phyloP scores from a whole-genome alignment of 1,140 invertebrate species.

The Trissolcus basalis region DNA sequence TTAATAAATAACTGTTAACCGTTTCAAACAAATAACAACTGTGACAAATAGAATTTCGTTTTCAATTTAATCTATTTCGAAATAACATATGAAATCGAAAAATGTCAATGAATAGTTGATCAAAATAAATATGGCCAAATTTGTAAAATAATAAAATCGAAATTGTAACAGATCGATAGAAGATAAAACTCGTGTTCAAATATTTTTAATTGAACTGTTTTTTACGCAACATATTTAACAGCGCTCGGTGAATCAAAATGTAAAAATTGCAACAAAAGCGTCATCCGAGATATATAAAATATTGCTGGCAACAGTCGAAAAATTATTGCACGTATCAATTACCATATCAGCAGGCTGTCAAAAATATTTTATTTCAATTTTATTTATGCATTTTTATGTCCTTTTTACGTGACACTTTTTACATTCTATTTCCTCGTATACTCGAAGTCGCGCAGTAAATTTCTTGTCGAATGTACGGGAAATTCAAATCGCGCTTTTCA shows the following conservation, averaged over 20 bases:
- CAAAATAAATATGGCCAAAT: too few relatives aligned
- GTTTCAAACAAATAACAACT: too few relatives aligned
- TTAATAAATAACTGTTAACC: too few relatives aligned
- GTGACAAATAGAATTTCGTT: too few relatives aligned
- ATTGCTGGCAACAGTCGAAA: conserved; percentile 12
- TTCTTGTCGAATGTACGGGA: conserved; percentile 32
- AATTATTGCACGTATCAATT: conserved; percentile 45
- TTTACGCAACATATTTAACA: conserved; percentile 46
- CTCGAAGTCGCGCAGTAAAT: conserved; percentile 41
- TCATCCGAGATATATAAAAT: conserved; percentile 31
- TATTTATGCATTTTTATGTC: conserved; percentile 40
- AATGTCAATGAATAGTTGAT: too few relatives aligned
- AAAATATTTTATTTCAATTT: conserved; percentile 51
- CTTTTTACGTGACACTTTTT: conserved; percentile 41
- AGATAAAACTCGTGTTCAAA: too few relatives aligned
- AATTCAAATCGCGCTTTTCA: conserved; percentile 46
- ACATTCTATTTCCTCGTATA: conserved; percentile 34
- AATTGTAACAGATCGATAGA: too few relatives aligned
- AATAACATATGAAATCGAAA: too few relatives aligned
- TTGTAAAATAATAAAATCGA: too few relatives aligned
- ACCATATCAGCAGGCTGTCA: conserved; percentile 45
- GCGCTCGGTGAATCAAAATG: conserved; percentile 35
- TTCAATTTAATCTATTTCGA: too few relatives aligned
- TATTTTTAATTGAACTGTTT: too few relatives aligned
- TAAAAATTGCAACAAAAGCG: conserved; percentile 46